Conservation (phyloP, 2,888 invertebrate species). For the Lithosia quadra region DNA sequence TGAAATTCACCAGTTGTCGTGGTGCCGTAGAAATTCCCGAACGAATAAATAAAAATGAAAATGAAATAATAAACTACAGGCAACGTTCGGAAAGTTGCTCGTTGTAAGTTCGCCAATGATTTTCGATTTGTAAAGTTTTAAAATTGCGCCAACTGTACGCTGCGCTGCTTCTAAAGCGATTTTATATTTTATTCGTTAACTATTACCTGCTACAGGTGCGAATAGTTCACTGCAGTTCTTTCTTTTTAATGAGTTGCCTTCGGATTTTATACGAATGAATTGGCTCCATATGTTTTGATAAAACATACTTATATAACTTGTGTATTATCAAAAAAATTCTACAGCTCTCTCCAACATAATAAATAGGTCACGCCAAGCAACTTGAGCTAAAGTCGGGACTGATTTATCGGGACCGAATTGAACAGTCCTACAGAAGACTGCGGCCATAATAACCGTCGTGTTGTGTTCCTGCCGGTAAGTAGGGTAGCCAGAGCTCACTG, state of each 20-base stretch:
- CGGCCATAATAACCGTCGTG: too few relatives aligned
- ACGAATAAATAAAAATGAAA: constrained; percentile 60
- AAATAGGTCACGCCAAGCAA: too few relatives aligned
- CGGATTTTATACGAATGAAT: neutral
- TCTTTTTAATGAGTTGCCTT: constrained; percentile 26
- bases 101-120: constrained; percentile 51
- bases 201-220: constrained; percentile 44
- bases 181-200: constrained; percentile 52
- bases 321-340: neutral
- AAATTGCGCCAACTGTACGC: constrained; percentile 51
- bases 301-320: neutral
- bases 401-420: too few relatives aligned
- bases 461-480: too few relatives aligned
- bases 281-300: neutral
- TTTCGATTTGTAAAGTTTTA: constrained; percentile 55
- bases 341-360: too few relatives aligned
- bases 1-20: constrained; percentile 47
- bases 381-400: too few relatives aligned
- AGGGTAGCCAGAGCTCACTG: too few relatives aligned
- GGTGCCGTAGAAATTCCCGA: constrained; percentile 44
- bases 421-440: too few relatives aligned
- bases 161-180: constrained; percentile 44
- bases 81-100: constrained; percentile 44
- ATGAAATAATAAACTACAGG: constrained; percentile 58
- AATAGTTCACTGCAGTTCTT: constrained; percentile 32